Base-by-base conservation (phyloP, 2,797 vertebrate genomes). In the Graptemys geographica region DNA sequence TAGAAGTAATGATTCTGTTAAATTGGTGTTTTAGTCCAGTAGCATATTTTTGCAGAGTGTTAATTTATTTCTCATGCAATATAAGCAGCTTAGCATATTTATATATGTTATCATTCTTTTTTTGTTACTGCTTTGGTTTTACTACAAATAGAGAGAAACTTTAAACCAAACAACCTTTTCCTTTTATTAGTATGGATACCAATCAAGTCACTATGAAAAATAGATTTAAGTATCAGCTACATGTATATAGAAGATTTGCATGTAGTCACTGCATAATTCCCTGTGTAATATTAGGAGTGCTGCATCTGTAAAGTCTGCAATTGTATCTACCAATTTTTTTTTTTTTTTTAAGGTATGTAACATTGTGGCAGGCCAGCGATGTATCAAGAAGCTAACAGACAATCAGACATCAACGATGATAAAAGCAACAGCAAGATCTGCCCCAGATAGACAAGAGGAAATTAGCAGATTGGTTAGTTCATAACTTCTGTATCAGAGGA, bases 381-480 rank as follows among this genome's bases (percentile, higher is more conserved):
- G 99, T 97, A 99, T 99, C 98, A 99, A 99, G 98, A 99, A 99
- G 97, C 99, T 99, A 53, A 99, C 99, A 0, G 99, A 99, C 99
- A 99, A 99, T 99, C 99, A 99, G 95, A 99, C 99, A 21, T 99
- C 99, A 6, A 99, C 99, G 31, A 99, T 99, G 99, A 99, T 99
- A 97, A 99, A 99, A 98, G 99, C 99, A 49, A 99, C 99, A 41
- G 99, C 99, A 72, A 99, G 99, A 94, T 99, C 99, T 90, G 99
- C 99, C 4, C 99, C 99, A 1, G 99, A 99, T 96, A 98, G 99
- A 87, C 99, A 99, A 90, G 99, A 99, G 96, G 99, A 99, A 97
- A 99, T 99, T 97, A 99, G 99, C 98, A 98, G 99, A 95, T 93
- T 99, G 99, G 99, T 99, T 98, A 99, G 99, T 98, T 87, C 41